These are phyloP conservation scores for Takifugu rubripes DNA, from an alignment of 2,797 vertebrate species.

Conservation along the genomic window DNA sequence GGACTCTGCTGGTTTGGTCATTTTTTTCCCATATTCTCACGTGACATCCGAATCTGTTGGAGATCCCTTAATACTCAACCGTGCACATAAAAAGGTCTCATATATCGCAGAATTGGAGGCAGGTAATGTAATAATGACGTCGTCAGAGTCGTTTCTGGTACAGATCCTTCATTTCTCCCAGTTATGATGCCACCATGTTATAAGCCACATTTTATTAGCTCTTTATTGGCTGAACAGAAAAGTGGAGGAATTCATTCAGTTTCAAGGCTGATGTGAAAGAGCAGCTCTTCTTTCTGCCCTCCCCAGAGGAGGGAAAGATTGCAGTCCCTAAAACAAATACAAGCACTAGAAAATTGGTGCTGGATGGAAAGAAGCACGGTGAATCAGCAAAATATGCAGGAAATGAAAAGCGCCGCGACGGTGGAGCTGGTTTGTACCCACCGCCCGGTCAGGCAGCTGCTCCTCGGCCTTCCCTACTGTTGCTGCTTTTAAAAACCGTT, in stretches of 20 bases:
- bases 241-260: conserved; percentile 28
- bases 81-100: conserved; percentile 1
- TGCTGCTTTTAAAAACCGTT: too few relatives aligned
- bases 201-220: conserved; percentile 5
- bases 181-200: conserved; percentile 7
- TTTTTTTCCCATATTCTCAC: conserved; percentile 62
- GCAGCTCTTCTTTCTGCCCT: conserved; percentile 12
- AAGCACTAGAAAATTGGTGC: too few relatives aligned
- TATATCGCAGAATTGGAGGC: background rate
- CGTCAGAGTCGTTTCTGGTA: background rate
- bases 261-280: conserved; percentile 37
- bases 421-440: too few relatives aligned
- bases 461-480: too few relatives aligned
- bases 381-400: too few relatives aligned
- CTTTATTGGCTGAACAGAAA: conserved; percentile 23
- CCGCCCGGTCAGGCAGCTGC: too few relatives aligned
- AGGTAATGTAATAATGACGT: conserved; percentile 1
- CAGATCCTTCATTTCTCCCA: background rate
- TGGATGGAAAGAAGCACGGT: too few relatives aligned
- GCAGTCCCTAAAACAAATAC: too few relatives aligned
- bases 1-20: conserved; percentile 49
- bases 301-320: too few relatives aligned
- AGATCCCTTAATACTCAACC: conserved; percentile 17
- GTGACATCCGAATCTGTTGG: conserved; percentile 41
- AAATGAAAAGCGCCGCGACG: too few relatives aligned